phyloP scores from a whole-genome alignment of 1,140 invertebrate species.

The Atta texana region DNA sequence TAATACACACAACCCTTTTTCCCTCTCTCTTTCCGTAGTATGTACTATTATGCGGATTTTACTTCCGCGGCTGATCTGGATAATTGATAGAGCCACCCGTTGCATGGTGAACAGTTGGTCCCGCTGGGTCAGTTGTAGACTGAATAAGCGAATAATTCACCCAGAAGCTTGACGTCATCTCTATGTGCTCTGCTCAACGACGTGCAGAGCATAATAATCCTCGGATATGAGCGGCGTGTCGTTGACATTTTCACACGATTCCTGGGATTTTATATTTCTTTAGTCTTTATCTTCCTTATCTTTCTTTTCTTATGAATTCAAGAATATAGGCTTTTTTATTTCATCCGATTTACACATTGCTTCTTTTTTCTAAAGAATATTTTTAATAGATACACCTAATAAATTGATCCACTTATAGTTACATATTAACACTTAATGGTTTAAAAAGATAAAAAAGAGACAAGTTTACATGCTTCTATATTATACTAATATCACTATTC shows the following conservation, averaged over 20 bases:
- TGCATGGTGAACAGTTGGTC: conserved; percentile 34
- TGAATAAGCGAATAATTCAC: conserved; percentile 11
- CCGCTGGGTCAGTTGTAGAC: neutral
- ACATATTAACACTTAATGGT: neutral
- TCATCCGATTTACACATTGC: neutral
- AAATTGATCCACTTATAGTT: neutral
- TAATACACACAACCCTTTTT: neutral
- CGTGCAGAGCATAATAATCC: neutral
- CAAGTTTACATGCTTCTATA: neutral
- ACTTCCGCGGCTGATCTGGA: conserved; percentile 41
- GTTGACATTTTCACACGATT: conserved; percentile 12
- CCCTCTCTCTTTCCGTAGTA: neutral
- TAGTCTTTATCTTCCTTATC: neutral
- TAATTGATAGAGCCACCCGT: conserved; percentile 5
- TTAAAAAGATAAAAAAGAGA: neutral
- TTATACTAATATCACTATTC: neutral
- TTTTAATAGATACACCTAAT: neutral
- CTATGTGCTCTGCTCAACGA: neutral
- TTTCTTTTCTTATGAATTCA: neutral
- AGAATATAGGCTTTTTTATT: neutral
- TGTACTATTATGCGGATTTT: conserved; percentile 39
- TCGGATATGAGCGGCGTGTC: conserved; percentile 21
- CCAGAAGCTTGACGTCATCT: conserved; percentile 33
- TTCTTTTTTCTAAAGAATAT: neutral
- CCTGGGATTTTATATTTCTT: neutral